A percentile compares a stretch with the other conserved stretches of the same genome.
Conservation (phyloP, 2,888 invertebrate species). For the Stenotaenia linearis region DNA sequence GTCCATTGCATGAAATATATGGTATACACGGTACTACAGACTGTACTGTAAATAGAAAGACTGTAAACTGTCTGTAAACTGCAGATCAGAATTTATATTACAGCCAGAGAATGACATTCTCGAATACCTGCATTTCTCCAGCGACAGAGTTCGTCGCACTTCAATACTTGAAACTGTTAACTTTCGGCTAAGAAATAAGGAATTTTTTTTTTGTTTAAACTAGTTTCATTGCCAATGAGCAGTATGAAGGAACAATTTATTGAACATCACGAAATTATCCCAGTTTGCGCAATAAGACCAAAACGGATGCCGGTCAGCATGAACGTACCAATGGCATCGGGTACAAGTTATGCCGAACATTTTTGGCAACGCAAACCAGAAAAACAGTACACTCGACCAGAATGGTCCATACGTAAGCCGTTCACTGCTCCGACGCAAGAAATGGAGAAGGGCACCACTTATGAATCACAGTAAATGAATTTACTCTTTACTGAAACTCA, state of each 20-base stretch:
- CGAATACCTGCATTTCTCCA: too few relatives aligned
- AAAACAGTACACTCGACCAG: not conserved
- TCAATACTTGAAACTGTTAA: too few relatives aligned
- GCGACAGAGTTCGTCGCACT: too few relatives aligned
- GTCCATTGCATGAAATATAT: too few relatives aligned
- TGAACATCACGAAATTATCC: not conserved
- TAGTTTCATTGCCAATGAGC: not conserved
- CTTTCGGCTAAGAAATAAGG: too few relatives aligned
- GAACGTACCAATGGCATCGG: not conserved
- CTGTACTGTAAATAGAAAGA: too few relatives aligned
- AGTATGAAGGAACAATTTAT: not conserved
- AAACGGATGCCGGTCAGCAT: not conserved
- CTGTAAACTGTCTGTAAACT: too few relatives aligned
- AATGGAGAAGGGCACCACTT: not conserved
- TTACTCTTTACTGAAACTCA: too few relatives aligned
- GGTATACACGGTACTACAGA: not conserved
- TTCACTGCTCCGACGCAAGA: not conserved
- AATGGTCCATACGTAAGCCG: not conserved
- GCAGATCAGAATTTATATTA: too few relatives aligned
- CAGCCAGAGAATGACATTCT: too few relatives aligned
- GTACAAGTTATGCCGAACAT: not conserved
- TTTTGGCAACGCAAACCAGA: not conserved
- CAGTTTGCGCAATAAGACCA: not conserved
- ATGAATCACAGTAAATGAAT: not conserved
- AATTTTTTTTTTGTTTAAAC: not conserved